A percentile compares a stretch with the other conserved stretches of the same genome.
These are phyloP conservation scores for Diacarnus erythraeanus DNA, from an alignment of 37 sponge, comb jelly and placozoan genomes.

Conservation along the genomic window DNA sequence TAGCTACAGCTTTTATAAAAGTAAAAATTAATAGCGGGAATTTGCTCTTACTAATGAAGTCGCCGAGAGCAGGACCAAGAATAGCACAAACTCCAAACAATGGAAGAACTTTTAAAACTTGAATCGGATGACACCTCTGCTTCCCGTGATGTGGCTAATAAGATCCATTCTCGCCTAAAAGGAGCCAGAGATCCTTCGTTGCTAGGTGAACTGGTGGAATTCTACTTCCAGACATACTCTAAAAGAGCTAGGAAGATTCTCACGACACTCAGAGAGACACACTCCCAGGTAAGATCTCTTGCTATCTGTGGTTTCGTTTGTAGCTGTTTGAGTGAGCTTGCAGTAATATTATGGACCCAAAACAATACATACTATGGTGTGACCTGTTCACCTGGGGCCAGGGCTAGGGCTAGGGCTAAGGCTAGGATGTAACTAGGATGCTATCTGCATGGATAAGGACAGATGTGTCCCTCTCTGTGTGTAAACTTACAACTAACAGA, in stretches of 20 bases:
- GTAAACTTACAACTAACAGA: too few species aligned
- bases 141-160: conserved; percentile 6
- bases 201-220: conserved; percentile 68
- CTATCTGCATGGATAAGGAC: too few species aligned
- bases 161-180: conserved; percentile 3
- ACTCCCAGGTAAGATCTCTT: conserved; percentile 58
- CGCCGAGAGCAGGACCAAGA: neutral
- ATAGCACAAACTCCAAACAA: neutral
- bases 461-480: too few species aligned
- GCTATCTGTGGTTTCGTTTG: neutral
- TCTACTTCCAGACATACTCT: conserved; percentile 62
- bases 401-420: too few species aligned
- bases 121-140: conserved; percentile 22
- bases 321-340: neutral
- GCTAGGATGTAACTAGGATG: too few species aligned
- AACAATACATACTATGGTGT: too few species aligned
- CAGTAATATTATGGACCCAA: too few species aligned
- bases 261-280: conserved; percentile 38
- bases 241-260: conserved; percentile 52
- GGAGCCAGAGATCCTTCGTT: conserved; percentile 32
- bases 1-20: too few species aligned
- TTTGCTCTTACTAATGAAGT: too few species aligned
- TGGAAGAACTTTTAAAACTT: conserved; percentile 47
- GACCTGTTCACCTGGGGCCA: too few species aligned
- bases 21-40: too few species aligned